Evolutionary conservation across 1,140 invertebrate species (phyloP).

Genomic region (Teleopsis dalmanni): DNA sequence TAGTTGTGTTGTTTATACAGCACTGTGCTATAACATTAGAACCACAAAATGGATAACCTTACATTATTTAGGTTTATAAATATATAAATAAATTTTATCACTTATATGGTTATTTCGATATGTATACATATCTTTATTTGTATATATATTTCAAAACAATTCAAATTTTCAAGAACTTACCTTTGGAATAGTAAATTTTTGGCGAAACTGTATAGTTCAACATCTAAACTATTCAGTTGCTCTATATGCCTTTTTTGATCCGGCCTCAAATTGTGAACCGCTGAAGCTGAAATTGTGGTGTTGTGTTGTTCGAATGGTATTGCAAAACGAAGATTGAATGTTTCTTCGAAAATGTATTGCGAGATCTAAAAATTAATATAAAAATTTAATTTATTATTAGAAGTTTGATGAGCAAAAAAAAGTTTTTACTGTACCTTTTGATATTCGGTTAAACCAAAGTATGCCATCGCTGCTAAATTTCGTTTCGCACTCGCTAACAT

Average conservation of each 20-base stretch:
- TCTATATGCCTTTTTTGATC: constrained; percentile 69
- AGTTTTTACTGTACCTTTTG: constrained; percentile 60
- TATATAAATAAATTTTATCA: too few relatives aligned
- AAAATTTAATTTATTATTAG: constrained; percentile 1
- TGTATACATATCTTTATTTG: too few relatives aligned
- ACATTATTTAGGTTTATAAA: too few relatives aligned
- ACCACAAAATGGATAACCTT: too few relatives aligned
- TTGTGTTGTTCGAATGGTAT: constrained; percentile 86
- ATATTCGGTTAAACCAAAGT: constrained; percentile 93
- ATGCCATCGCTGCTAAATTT: constrained; percentile 91
- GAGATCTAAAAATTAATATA: constrained; percentile 55
- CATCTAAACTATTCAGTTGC: constrained; percentile 79
- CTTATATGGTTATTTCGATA: too few relatives aligned
- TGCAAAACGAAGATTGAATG: constrained; percentile 87
- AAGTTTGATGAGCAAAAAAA: constrained; percentile 12
- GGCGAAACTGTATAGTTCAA: constrained; percentile 91
- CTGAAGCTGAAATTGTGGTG: constrained; percentile 72
- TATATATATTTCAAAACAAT: too few relatives aligned
- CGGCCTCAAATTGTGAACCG: constrained; percentile 61
- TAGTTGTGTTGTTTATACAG: too few relatives aligned
- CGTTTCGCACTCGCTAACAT: constrained; percentile 90
- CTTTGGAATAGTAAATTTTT: constrained; percentile 76
- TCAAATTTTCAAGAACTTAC: too few relatives aligned
- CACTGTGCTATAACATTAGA: too few relatives aligned
- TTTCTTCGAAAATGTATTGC: constrained; percentile 95